A percentile compares a stretch with the other conserved stretches of the same genome.
Evolutionary conservation across 2,888 invertebrate species (phyloP).

Genomic region (Oscheius sp.): DNA sequence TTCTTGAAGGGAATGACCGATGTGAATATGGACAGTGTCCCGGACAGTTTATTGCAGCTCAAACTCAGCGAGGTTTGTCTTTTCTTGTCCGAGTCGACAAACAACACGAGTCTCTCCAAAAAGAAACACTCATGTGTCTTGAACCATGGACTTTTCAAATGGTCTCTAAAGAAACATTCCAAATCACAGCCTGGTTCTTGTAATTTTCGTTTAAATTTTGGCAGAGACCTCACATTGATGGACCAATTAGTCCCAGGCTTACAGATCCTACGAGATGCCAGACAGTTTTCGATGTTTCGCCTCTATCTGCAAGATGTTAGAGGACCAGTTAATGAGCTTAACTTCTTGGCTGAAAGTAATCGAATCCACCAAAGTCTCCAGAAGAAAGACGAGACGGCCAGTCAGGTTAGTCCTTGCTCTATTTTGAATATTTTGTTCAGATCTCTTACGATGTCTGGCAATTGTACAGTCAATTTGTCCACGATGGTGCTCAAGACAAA

Average conservation of each 20-base stretch:
- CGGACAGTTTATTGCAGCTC: slow-evolving; percentile 63
- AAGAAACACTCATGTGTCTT: no score
- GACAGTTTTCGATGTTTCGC: slow-evolving; percentile 61
- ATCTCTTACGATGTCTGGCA: slow-evolving; percentile 65
- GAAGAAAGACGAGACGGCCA: slow-evolving; percentile 40
- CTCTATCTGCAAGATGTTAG: slow-evolving; percentile 64
- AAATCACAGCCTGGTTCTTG: no score
- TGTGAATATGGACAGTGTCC: slow-evolving; percentile 38
- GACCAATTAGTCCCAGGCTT: no score
- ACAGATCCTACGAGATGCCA: slow-evolving; percentile 58
- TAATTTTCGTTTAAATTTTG: no score
- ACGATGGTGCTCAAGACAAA: slow-evolving; percentile 59
- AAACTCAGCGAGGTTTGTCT: slow-evolving; percentile 57
- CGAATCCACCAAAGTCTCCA: slow-evolving; percentile 60
- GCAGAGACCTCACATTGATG: no score
- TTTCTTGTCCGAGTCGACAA: neutral
- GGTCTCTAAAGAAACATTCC: no score
- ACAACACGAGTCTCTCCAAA: no score
- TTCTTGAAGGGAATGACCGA: slow-evolving; percentile 51
- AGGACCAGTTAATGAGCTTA: slow-evolving; percentile 62
- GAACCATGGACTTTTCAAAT: no score
- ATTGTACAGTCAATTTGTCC: slow-evolving; percentile 59
- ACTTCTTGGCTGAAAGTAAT: slow-evolving; percentile 62
- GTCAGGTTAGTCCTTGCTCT: no score
- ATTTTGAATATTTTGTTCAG: no score